phyloP scores from a whole-genome alignment of 2,113 vertebrate species.

The Platysternon megacephalum region DNA sequence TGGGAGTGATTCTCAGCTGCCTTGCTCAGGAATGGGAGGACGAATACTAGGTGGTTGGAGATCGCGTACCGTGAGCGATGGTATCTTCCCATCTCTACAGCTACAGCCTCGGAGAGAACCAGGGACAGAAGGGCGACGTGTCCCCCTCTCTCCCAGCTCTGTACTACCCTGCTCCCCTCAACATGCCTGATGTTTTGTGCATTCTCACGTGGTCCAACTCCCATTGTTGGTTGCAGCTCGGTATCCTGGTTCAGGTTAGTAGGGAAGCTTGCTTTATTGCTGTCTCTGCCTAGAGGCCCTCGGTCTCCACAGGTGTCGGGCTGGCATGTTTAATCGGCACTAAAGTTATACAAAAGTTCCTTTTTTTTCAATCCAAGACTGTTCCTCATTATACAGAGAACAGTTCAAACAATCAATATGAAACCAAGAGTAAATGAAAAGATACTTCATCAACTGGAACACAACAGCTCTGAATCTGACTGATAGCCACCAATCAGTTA shows the following conservation, averaged over 20 bases:
- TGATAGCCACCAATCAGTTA: too few relatives aligned
- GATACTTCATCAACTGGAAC: background rate
- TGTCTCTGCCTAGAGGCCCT: background rate
- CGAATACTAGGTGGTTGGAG: background rate
- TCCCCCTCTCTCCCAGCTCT: background rate
- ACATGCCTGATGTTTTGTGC: background rate
- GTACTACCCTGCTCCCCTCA: too few relatives aligned
- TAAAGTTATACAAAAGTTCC: background rate
- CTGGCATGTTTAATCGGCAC: background rate
- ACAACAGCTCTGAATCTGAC: background rate
- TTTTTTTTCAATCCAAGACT: background rate
- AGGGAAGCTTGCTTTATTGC: background rate
- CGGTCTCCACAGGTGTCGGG: background rate
- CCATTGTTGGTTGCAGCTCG: background rate
- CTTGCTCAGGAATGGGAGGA: background rate
- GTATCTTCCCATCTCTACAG: background rate
- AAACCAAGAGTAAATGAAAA: background rate
- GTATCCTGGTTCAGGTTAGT: background rate
- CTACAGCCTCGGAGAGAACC: background rate
- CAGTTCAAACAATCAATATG: background rate
- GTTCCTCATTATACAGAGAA: background rate
- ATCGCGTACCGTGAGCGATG: background rate
- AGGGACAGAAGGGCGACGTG: background rate
- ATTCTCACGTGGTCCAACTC: background rate
- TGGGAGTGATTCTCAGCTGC: background rate